These are phyloP conservation scores for Otus scops DNA, from an alignment of 2,797 vertebrate genomes.

Conservation along the genomic window DNA sequence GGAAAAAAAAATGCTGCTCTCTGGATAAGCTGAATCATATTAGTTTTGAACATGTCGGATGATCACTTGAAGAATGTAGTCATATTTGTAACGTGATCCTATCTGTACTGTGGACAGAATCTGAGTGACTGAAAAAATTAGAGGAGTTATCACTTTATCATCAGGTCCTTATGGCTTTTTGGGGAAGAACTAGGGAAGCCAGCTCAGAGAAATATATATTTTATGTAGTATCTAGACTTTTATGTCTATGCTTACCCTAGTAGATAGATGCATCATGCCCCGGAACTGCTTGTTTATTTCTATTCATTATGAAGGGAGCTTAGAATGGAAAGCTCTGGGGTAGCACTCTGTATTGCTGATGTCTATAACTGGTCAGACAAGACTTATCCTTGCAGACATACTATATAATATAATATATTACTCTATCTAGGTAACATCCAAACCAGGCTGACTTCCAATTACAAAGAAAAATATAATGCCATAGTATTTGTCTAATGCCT, in stretches of 20 bases:
- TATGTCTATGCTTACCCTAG: neutral
- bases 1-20: neutral
- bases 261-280: neutral
- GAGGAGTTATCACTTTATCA: neutral
- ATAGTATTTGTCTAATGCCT: neutral
- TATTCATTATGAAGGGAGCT: neutral
- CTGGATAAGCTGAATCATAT: slow-evolving; percentile 37
- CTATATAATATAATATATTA: too few species aligned
- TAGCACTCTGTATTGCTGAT: neutral
- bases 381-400: neutral
- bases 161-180: neutral
- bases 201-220: neutral
- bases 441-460: neutral
- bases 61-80: slow-evolving; percentile 15
- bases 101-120: neutral
- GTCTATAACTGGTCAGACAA: neutral
- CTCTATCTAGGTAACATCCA: neutral
- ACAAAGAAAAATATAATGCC: neutral
- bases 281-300: neutral
- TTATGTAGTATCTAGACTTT: neutral
- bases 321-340: neutral
- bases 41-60: slow-evolving; percentile 31
- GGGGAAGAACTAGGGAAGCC: neutral
- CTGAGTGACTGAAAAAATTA: neutral
- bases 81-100: neutral